These are phyloP conservation scores for Apis florea DNA, from an alignment of 1,140 invertebrate genomes.

Conservation along the genomic window DNA sequence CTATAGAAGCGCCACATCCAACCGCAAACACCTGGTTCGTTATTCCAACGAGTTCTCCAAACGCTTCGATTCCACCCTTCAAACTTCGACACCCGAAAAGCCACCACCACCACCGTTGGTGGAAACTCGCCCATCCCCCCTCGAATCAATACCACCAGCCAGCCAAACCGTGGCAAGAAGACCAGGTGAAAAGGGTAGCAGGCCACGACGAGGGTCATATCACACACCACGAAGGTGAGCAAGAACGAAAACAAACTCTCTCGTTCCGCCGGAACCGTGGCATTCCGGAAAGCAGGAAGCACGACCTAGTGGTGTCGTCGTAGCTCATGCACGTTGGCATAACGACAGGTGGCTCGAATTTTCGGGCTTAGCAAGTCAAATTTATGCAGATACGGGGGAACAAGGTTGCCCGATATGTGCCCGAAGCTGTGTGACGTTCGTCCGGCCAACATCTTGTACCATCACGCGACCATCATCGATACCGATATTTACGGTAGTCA, in stretches of 20 bases:
- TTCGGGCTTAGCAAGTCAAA: slow-evolving; percentile 78
- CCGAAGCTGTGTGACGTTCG: slow-evolving; percentile 42
- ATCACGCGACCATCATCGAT: not conserved
- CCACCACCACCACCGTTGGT: not conserved
- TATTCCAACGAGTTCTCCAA: not conserved
- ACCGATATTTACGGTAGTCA: too few relatives aligned
- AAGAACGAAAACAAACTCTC: slow-evolving; percentile 9
- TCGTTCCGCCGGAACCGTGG: slow-evolving; percentile 12
- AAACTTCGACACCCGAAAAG: not conserved
- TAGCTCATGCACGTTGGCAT: slow-evolving; percentile 39
- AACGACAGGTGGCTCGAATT: slow-evolving; percentile 59
- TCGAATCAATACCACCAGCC: not conserved
- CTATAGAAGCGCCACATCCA: too few relatives aligned
- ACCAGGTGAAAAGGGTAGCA: not conserved
- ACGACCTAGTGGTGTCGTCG: slow-evolving; percentile 42
- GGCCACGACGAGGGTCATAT: slow-evolving; percentile 20
- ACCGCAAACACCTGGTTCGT: not conserved
- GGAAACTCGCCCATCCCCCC: not conserved
- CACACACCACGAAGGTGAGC: slow-evolving; percentile 36
- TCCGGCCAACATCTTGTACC: slow-evolving; percentile 21
- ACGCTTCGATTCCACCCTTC: not conserved
- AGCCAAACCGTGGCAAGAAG: not conserved
- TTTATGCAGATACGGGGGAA: slow-evolving; percentile 71
- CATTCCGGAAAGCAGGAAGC: slow-evolving; percentile 41
- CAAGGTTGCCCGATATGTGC: slow-evolving; percentile 46